These are phyloP conservation scores for Galeruca laticollis DNA, from an alignment of 2,888 invertebrate species.

Conservation along the genomic window DNA sequence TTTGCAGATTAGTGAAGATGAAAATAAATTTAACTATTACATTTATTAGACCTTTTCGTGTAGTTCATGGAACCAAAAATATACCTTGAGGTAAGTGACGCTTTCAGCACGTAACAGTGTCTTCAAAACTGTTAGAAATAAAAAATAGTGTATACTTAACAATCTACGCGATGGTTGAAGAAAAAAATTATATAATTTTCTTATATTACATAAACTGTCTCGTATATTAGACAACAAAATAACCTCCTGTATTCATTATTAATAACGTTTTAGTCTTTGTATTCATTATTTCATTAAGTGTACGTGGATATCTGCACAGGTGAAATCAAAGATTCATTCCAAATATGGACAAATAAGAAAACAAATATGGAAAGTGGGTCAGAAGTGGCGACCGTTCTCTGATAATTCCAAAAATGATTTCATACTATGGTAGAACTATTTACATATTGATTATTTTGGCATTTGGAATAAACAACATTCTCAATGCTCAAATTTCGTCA, in stretches of 20 bases:
- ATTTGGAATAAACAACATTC: constrained; percentile 29
- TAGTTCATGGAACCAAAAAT: too few relatives aligned
- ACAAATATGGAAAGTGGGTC: constrained; percentile 36
- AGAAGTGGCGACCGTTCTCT: constrained; percentile 30
- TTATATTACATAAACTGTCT: too few relatives aligned
- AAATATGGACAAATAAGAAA: constrained; percentile 36
- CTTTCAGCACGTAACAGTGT: too few relatives aligned
- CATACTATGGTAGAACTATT: constrained; percentile 31
- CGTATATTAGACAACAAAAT: neutral
- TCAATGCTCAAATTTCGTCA: constrained; percentile 24
- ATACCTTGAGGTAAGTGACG: too few relatives aligned
- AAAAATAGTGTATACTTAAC: too few relatives aligned
- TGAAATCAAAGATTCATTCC: constrained; percentile 33
- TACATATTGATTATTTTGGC: constrained; percentile 36
- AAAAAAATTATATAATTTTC: too few relatives aligned
- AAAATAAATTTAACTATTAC: too few relatives aligned
- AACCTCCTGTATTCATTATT: neutral
- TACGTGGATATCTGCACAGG: constrained; percentile 27
- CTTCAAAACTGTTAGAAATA: too few relatives aligned
- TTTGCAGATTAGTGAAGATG: too few relatives aligned
- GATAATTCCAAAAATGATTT: constrained; percentile 35
- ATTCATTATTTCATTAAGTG: constrained; percentile 26
- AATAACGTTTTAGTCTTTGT: constrained; percentile 13
- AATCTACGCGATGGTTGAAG: too few relatives aligned
- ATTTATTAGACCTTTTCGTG: too few relatives aligned